phyloP scores from a whole-genome alignment of 2,797 vertebrate genomes.

The Argyrosomus regius region DNA sequence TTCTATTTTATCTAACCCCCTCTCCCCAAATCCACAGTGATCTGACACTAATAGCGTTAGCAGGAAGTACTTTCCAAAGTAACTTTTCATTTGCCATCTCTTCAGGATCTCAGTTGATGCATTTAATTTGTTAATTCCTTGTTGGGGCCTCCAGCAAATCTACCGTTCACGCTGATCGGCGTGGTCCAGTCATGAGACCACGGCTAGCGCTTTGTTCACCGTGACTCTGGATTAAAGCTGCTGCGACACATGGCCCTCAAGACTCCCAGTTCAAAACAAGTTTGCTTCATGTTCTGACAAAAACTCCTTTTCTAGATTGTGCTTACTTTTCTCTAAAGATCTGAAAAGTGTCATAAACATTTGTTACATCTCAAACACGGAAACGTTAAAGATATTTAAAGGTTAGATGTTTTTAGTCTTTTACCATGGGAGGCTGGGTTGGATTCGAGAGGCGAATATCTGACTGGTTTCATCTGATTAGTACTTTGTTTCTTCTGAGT shows the following conservation, averaged over 20 bases:
- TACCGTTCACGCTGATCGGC: background rate
- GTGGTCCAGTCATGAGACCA: slow-evolving; percentile 60
- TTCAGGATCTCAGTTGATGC: background rate
- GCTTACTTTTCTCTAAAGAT: background rate
- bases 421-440: background rate
- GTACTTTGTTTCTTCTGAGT: background rate
- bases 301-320: no score
- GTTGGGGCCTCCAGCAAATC: slow-evolving; percentile 48
- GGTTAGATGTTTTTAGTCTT: background rate
- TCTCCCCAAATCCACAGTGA: background rate
- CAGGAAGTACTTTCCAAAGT: background rate
- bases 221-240: slow-evolving; percentile 43
- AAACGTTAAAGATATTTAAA: background rate
- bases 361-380: background rate
- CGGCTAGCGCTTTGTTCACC: slow-evolving; percentile 46
- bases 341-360: no score
- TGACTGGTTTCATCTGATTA: background rate
- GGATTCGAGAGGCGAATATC: background rate
- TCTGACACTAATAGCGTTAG: background rate
- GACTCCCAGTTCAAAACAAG: slow-evolving; percentile 1
- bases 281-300: background rate
- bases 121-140: slow-evolving; percentile 23
- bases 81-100: slow-evolving; percentile 26
- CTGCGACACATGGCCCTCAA: background rate
- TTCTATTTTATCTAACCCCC: background rate